phyloP scores from a whole-genome alignment of 1,140 invertebrate species.

The Archivesica marissinica region DNA sequence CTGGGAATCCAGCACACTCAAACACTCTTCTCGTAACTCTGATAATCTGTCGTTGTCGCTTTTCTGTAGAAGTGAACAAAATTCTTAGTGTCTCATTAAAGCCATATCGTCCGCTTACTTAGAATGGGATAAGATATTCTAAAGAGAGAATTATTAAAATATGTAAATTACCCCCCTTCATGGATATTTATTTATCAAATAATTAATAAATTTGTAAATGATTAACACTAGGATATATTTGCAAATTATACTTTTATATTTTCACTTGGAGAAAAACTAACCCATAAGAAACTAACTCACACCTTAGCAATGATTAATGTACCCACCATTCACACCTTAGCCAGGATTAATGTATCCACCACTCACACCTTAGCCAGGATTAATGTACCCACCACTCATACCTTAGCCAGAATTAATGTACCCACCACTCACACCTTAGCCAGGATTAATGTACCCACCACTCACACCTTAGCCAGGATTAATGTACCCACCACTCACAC shows the following conservation, averaged over 20 bases:
- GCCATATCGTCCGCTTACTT: not conserved
- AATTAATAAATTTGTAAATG: not conserved
- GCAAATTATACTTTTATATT: not conserved
- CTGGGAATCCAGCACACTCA: constrained; percentile 72
- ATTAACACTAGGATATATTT: not conserved
- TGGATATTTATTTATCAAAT: not conserved
- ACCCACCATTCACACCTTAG: no score
- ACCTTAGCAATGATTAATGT: no score
- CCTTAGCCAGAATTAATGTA: no score
- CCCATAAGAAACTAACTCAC: no score
- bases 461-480: no score
- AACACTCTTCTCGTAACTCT: constrained; percentile 71
- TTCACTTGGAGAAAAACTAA: not conserved
- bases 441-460: no score
- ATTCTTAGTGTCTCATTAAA: not conserved
- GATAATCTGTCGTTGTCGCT: constrained; percentile 43
- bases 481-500: no score
- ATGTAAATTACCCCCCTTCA: not conserved
- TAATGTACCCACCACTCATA: no score
- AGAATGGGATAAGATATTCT: not conserved
- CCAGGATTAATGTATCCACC: no score
- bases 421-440: no score
- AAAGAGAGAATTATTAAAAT: not conserved
- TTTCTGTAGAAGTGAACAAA: constrained; percentile 57
- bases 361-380: no score